Percentiles rank a stretch among this genome's conserved stretches.
These are phyloP conservation scores for Arrhopalites spinosus DNA, from an alignment of 2,888 invertebrate genomes.

Conservation along the genomic window DNA sequence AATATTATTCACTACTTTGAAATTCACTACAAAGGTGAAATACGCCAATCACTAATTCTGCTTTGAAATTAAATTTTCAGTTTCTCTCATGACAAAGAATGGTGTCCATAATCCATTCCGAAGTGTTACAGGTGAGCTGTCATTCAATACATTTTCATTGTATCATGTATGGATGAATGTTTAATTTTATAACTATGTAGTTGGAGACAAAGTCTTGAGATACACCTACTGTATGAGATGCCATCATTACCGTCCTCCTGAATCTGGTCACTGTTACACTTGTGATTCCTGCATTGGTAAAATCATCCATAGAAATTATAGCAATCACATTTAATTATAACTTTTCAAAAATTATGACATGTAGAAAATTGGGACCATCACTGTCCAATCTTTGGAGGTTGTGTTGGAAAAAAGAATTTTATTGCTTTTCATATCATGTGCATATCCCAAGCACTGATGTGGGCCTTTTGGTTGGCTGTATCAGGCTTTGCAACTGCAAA, in stretches of 20 bases:
- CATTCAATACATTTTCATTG: neutral
- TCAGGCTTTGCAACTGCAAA: conserved; percentile 27
- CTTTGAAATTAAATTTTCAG: neutral
- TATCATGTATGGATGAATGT: neutral
- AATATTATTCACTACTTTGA: no score
- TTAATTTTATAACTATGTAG: conserved; percentile 3
- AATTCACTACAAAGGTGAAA: no score
- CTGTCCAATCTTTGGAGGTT: conserved; percentile 49
- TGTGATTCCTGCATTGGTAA: conserved; percentile 52
- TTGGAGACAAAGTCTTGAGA: conserved; percentile 26
- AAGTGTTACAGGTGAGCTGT: conserved; percentile 28
- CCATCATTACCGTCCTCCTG: conserved; percentile 41
- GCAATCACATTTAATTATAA: no score
- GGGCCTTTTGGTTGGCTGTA: conserved; percentile 25
- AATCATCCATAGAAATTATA: no score
- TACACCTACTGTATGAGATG: conserved; percentile 44
- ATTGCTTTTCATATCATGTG: conserved; percentile 49
- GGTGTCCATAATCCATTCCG: conserved; percentile 24
- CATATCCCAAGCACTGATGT: conserved; percentile 24
- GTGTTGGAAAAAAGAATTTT: conserved; percentile 48
- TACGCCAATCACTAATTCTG: no score
- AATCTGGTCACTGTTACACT: conserved; percentile 43
- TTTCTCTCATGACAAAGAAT: conserved; percentile 20
- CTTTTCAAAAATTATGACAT: no score
- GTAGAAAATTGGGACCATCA: conserved; percentile 49